Percentiles rank a stretch among this genome's conserved stretches.
Conservation (phyloP, 2,797 vertebrate genomes). For the Acanthurus lineatus region DNA sequence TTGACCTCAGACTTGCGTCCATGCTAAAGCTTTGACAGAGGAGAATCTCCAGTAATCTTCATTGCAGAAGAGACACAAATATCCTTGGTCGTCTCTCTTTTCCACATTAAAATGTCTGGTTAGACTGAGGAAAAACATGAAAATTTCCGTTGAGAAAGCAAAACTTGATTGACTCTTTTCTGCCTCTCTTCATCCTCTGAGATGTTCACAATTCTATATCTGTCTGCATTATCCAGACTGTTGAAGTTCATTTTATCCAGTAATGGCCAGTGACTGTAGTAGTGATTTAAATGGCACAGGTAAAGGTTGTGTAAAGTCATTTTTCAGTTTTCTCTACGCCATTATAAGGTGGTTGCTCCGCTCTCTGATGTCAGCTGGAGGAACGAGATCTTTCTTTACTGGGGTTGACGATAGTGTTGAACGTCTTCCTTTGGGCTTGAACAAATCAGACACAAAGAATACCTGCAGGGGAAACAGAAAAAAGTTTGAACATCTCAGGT, state of each 20-base stretch:
- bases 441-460: constrained; percentile 95
- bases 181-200: constrained; percentile 38
- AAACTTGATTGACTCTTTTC: constrained; percentile 31
- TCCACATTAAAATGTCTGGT: constrained; percentile 61
- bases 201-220: constrained; percentile 35
- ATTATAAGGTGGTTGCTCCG: constrained; percentile 93
- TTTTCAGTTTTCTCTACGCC: constrained; percentile 83
- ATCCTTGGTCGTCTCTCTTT: constrained; percentile 33
- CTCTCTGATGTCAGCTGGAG: constrained; percentile 92
- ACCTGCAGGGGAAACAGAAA: constrained; percentile 80
- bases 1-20: constrained; percentile 43
- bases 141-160: constrained; percentile 39
- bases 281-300: constrained; percentile 61
- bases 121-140: constrained; percentile 34
- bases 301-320: constrained; percentile 56
- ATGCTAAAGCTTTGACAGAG: constrained; percentile 24
- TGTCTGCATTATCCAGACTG: constrained; percentile 44
- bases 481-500: background rate
- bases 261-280: constrained; percentile 61
- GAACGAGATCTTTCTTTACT: constrained; percentile 91
- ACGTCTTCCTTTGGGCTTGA: constrained; percentile 88
- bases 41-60: constrained; percentile 43
- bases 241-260: constrained; percentile 53
- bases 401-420: constrained; percentile 80
- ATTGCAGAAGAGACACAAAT: constrained; percentile 40